These are phyloP conservation scores for Pomatorhinus ruficollis DNA, from an alignment of 2,113 vertebrate genomes.

Conservation along the genomic window DNA sequence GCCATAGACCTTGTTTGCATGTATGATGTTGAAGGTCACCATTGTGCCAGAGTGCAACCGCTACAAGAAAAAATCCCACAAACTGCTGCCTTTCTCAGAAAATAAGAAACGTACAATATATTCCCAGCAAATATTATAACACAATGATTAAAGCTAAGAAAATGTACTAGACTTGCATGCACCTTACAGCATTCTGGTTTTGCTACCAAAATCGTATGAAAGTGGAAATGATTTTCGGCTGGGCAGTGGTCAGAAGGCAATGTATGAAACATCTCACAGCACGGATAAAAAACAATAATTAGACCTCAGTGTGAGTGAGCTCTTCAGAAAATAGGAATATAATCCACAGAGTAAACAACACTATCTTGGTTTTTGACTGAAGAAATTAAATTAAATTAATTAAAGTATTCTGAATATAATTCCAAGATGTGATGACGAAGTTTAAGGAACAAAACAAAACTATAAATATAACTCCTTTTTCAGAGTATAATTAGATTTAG, in stretches of 20 bases:
- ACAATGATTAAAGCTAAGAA: background rate
- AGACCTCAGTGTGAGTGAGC: constrained; percentile 69
- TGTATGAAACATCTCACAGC: constrained; percentile 61
- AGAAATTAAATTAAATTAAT: constrained; percentile 61
- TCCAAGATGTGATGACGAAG: constrained; percentile 65
- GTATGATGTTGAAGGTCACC: background rate
- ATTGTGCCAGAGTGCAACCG: background rate
- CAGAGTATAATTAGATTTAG: background rate
- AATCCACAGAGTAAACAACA: constrained; percentile 70
- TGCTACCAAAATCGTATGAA: constrained; percentile 48
- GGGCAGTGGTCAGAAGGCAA: constrained; percentile 66
- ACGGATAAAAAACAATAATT: constrained; percentile 71
- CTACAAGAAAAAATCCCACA: background rate
- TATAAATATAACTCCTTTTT: constrained; percentile 46
- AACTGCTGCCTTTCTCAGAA: background rate
- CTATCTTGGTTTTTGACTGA: constrained; percentile 72
- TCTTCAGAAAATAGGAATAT: constrained; percentile 66
- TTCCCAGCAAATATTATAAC: background rate
- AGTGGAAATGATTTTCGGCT: constrained; percentile 56
- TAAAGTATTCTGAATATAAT: constrained; percentile 67
- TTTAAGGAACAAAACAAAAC: constrained; percentile 65
- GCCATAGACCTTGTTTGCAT: background rate
- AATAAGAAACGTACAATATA: background rate
- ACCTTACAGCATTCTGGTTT: constrained; percentile 4
- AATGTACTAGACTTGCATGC: background rate